Base-by-base conservation (phyloP, 2,797 vertebrate species). In the Hylomyscus alleni region DNA sequence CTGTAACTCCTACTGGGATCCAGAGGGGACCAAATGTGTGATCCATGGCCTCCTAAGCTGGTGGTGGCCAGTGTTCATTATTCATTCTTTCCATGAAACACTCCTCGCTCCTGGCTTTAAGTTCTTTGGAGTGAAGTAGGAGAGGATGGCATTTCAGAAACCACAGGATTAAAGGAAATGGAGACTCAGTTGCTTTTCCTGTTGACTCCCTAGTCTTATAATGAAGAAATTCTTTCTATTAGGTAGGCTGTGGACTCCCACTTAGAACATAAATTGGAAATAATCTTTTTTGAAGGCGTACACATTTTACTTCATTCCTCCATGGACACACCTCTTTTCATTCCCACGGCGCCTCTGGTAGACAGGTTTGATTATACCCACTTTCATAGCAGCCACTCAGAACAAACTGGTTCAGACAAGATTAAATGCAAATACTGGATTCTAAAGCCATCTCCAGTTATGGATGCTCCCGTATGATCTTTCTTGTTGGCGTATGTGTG, bases 101-200 rank as follows among this genome's bases (percentile, higher is more conserved):
- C 11, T 29, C 24, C 85, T 8, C 19, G 52, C 52, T 97, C 94
- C 60, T 81, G 56, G 62, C 58, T 90, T 67, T 78, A 72, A 56
- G n/a, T 87, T 90, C 82, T 92, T 52, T 93, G 81, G 52, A 29
- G 12, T 56, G 37, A 20, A 65, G 13, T 20, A 6, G 15, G 13
- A 77, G 50, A 3, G 1, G 44, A 22, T 82, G 37, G 15, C 2
- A 7, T 31, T 84, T 29, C 75, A 31, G 80, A 85, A 86, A 93
- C 13, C 19, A 54, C 22, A 84, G n/a, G 54, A 58, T 56, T 22
- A 88, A 20, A 86, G 65, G 75, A 91, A 92, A 88, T 22, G 15
- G 17, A 56, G n/a, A 34, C 11, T 44, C 5, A 3, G 20, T 31
- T 85, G 47, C 26, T 47, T 60, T 93, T 78, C 75, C 12, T 19